These are phyloP conservation scores for Lichenostomus cassidix DNA, from an alignment of 2,113 vertebrate genomes.

Conservation along the genomic window DNA sequence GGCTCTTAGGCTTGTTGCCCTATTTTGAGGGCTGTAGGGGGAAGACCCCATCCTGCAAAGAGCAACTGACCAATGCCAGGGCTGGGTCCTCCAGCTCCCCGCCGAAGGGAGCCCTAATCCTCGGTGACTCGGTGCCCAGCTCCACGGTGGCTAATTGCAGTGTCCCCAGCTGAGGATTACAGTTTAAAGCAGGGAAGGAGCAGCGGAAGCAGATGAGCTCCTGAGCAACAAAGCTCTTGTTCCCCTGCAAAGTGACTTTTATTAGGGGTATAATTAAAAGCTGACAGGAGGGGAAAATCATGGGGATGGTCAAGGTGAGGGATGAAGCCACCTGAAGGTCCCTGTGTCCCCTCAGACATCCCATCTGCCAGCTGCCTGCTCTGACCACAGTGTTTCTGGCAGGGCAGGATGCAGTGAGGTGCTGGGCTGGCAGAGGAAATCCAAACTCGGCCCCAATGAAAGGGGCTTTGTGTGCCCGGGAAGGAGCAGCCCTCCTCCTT, in stretches of 20 bases:
- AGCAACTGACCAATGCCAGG: not conserved
- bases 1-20: not conserved
- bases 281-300: not conserved
- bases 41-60: not conserved
- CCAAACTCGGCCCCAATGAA: constrained; percentile 49
- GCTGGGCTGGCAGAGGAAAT: constrained; percentile 52
- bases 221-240: constrained; percentile 58
- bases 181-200: constrained; percentile 57
- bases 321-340: not conserved
- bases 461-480: constrained; percentile 61
- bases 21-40: not conserved
- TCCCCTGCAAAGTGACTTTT: constrained; percentile 50
- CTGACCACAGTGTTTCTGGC: constrained; percentile 5
- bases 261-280: constrained; percentile 60
- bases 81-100: not conserved
- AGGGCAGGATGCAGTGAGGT: constrained; percentile 50
- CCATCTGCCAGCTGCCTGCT: not conserved
- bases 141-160: constrained; percentile 50
- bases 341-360: not conserved
- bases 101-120: constrained; percentile 4
- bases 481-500: not conserved
- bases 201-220: constrained; percentile 66
- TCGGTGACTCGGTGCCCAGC: not conserved
- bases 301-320: not conserved
- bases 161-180: constrained; percentile 58